Percentiles rank a stretch among this genome's conserved stretches.
Conservation (phyloP, 2,797 vertebrate species). For the Neostethus bicornis region DNA sequence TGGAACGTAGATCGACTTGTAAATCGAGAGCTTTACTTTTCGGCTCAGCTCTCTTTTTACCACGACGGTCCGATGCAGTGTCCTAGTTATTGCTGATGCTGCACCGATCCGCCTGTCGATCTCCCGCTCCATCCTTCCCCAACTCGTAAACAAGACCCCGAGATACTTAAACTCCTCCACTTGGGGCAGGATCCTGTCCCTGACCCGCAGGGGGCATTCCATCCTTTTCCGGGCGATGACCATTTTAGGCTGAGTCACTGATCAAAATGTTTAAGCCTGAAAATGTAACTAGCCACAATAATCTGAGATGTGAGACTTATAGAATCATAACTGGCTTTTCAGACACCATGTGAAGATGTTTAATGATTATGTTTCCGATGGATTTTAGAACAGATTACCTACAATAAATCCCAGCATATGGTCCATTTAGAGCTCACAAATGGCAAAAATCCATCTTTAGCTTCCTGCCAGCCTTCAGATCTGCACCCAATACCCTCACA, state of each 20-base stretch:
- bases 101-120: too few species aligned
- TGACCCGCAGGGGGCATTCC: too few species aligned
- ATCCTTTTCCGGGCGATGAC: too few species aligned
- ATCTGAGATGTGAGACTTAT: conserved; percentile 9
- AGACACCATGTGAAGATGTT: not conserved
- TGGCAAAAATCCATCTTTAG: conserved; percentile 52
- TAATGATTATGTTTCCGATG: conserved; percentile 12
- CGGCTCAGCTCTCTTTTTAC: too few species aligned
- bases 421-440: conserved; percentile 47
- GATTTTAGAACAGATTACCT: conserved; percentile 23
- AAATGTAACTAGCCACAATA: conserved; percentile 4
- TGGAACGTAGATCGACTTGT: too few species aligned
- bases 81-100: too few species aligned
- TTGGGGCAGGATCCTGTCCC: too few species aligned
- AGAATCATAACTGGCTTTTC: conserved; percentile 12
- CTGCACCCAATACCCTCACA: conserved; percentile 38
- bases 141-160: too few species aligned
- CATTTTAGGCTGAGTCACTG: conserved; percentile 7
- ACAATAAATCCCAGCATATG: conserved; percentile 49
- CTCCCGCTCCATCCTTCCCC: too few species aligned
- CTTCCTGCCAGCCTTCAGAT: conserved; percentile 50
- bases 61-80: too few species aligned
- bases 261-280: conserved; percentile 14
- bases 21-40: too few species aligned
- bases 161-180: too few species aligned